Percentiles rank a stretch among this genome's conserved stretches.
phyloP scores from a whole-genome alignment of 1,140 invertebrate species.

The Conopomorpha cramerella region DNA sequence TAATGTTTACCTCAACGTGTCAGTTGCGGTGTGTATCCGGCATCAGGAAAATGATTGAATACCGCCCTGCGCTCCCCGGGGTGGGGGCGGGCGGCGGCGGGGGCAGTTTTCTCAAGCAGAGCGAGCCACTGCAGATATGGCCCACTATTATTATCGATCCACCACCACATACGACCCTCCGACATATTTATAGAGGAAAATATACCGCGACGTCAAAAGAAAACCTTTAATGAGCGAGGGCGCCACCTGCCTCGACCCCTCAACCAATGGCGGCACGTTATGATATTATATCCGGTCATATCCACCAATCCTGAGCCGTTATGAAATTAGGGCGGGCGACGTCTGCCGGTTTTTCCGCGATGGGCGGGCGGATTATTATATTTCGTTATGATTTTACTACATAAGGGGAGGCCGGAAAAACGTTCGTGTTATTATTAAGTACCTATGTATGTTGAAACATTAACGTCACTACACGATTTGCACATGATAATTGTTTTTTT shows the following conservation, averaged over 20 bases:
- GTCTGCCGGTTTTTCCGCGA: slow-evolving; percentile 37
- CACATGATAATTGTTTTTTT: too few species aligned
- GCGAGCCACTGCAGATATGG: slow-evolving; percentile 57
- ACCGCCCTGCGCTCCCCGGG: background rate
- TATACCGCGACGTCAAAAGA: too few species aligned
- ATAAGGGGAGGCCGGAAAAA: too few species aligned
- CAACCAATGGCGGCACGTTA: slow-evolving; percentile 50
- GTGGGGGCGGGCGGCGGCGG: slow-evolving; percentile 18
- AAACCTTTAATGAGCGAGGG: slow-evolving; percentile 45
- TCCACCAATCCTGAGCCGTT: too few species aligned
- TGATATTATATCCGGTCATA: slow-evolving; percentile 61
- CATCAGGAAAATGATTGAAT: slow-evolving; percentile 55
- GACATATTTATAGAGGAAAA: slow-evolving; percentile 51
- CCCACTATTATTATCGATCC: slow-evolving; percentile 60
- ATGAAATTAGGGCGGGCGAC: slow-evolving; percentile 42
- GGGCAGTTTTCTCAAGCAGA: slow-evolving; percentile 56
- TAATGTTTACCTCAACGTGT: too few species aligned
- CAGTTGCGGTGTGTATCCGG: too few species aligned
- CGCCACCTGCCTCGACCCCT: slow-evolving; percentile 20
- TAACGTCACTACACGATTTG: too few species aligned
- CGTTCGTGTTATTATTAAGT: too few species aligned
- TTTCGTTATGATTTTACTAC: slow-evolving; percentile 58
- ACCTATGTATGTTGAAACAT: too few species aligned
- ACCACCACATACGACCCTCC: slow-evolving; percentile 47
- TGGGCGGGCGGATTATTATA: slow-evolving; percentile 54